Conservation (phyloP, 1,140 invertebrate species). For the Pseudoatta argentina region DNA sequence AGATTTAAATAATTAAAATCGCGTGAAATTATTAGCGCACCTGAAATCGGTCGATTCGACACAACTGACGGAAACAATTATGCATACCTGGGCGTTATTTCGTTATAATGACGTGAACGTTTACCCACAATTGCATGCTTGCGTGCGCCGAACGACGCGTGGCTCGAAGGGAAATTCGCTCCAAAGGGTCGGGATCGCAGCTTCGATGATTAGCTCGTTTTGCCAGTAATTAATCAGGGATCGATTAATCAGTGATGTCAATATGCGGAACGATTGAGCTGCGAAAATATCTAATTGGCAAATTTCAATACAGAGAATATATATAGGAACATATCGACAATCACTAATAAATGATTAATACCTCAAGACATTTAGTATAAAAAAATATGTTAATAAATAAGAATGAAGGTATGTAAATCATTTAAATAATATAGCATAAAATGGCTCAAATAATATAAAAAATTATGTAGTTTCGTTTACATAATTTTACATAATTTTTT, state of each 20-base stretch:
- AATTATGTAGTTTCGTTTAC: too few species aligned
- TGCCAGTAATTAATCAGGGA: constrained; percentile 63
- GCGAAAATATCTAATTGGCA: constrained; percentile 27
- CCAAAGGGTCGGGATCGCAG: constrained; percentile 14
- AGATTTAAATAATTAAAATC: constrained; percentile 62
- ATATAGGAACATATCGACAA: not conserved
- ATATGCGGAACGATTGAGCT: constrained; percentile 58
- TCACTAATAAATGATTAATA: not conserved
- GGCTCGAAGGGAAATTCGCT: constrained; percentile 71
- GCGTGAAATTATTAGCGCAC: not conserved
- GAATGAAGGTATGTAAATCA: too few species aligned
- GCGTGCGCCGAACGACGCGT: constrained; percentile 63
- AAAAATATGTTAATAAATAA: not conserved
- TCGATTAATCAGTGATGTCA: constrained; percentile 59
- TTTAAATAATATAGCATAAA: too few species aligned
- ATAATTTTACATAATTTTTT: too few species aligned
- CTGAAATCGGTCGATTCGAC: constrained; percentile 58
- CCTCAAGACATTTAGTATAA: not conserved
- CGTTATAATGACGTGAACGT: constrained; percentile 74
- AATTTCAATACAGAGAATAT: not conserved
- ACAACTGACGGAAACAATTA: constrained; percentile 78
- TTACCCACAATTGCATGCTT: constrained; percentile 60
- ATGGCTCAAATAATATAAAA: too few species aligned
- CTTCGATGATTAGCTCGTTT: constrained; percentile 64
- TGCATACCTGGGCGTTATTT: constrained; percentile 63